Conservation (phyloP, 2,797 vertebrate species). For the Pampus argenteus region DNA sequence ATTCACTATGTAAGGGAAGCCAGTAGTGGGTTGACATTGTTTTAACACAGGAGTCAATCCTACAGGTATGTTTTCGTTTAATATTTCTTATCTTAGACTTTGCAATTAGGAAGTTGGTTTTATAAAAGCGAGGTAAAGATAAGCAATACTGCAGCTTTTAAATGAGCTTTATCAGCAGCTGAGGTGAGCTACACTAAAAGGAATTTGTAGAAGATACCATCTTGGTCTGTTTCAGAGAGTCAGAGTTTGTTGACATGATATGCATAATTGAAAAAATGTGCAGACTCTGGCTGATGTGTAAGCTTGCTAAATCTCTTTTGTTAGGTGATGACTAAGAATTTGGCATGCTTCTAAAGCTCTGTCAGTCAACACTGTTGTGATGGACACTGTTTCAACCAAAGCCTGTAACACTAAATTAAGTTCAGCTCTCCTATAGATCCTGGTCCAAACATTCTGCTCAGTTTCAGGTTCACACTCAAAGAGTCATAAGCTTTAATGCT, state of each 20-base stretch:
- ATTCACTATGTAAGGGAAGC: neutral
- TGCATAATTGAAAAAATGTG: conserved; percentile 81
- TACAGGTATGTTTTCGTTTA: neutral
- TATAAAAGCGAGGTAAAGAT: neutral
- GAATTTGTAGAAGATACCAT: conserved; percentile 63
- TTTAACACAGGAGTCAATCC: neutral
- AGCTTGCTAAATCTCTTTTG: conserved; percentile 80
- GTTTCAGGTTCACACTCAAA: conserved; percentile 53
- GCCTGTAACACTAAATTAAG: conserved; percentile 74
- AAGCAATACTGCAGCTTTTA: neutral
- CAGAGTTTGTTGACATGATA: conserved; percentile 76
- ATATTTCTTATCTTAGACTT: neutral
- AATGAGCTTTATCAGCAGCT: conserved; percentile 23
- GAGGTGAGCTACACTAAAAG: conserved; percentile 38
- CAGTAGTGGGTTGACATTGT: neutral
- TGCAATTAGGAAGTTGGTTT: neutral
- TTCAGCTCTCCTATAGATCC: conserved; percentile 57
- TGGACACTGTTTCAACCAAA: conserved; percentile 74
- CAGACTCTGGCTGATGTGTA: conserved; percentile 74
- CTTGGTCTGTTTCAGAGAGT: conserved; percentile 62
- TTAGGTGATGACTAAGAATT: conserved; percentile 75
- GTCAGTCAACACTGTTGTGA: conserved; percentile 76
- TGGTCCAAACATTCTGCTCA: conserved; percentile 52
- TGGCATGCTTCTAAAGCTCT: conserved; percentile 72
- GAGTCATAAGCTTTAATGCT: conserved; percentile 21